Conservation (phyloP, 2,797 vertebrate genomes). For the Argentina silus region DNA sequence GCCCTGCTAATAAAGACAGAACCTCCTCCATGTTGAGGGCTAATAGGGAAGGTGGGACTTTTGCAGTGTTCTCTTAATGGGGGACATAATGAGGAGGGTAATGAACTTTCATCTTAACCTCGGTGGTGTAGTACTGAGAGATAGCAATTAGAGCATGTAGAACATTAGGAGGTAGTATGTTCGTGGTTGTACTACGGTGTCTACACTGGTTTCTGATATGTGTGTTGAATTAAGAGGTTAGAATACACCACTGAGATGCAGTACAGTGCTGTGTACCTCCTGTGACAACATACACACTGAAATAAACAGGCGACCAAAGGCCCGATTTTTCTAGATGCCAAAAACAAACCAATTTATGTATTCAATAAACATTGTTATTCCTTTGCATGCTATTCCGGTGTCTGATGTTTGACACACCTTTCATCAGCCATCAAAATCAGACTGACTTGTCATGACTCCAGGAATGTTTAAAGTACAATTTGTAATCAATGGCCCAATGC, state of each 20-base stretch:
- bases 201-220: background rate
- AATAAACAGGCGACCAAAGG: too few relatives aligned
- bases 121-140: background rate
- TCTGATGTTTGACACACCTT: background rate
- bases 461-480: background rate
- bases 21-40: background rate
- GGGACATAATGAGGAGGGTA: background rate
- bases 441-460: background rate
- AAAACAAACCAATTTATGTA: too few relatives aligned
- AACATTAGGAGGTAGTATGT: background rate
- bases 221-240: background rate
- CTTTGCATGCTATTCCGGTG: too few relatives aligned
- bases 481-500: background rate
- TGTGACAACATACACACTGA: too few relatives aligned
- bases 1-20: conserved; percentile 29
- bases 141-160: background rate
- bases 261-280: background rate
- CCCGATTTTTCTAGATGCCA: too few relatives aligned
- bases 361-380: too few relatives aligned
- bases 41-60: background rate
- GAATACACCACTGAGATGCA: background rate
- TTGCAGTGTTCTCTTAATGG: background rate
- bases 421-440: background rate
- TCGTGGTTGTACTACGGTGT: background rate
- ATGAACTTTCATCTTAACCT: background rate